phyloP scores from a whole-genome alignment of 1,140 invertebrate species.

The Zaprionus tsacasi region DNA sequence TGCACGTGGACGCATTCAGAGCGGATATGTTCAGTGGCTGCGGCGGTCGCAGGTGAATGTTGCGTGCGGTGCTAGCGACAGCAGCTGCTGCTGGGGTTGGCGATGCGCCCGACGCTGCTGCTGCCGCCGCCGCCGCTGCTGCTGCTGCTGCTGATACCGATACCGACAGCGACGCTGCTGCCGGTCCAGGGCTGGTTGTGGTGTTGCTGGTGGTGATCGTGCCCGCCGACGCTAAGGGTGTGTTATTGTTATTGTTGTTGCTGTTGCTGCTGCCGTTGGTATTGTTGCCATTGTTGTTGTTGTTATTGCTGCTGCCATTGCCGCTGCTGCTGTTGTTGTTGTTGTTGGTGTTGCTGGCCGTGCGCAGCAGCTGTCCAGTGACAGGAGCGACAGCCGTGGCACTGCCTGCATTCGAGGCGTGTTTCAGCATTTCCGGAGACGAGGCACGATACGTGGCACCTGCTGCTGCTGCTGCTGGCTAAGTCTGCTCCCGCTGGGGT shows the following conservation, averaged over 20 bases:
- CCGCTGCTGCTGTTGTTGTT: conserved; percentile 24
- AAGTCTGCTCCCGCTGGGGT: conserved; percentile 20
- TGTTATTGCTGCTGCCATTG: conserved; percentile 28
- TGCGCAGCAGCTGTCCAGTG: conserved; percentile 60
- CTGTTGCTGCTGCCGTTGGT: conserved; percentile 15
- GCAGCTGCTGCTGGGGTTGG: conserved; percentile 67
- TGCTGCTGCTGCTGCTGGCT: conserved; percentile 28
- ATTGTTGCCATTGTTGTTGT: conserved; percentile 22
- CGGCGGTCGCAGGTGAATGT: conserved; percentile 77
- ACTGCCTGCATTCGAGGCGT: conserved; percentile 72
- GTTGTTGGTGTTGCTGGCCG: conserved; percentile 34
- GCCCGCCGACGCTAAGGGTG: conserved; percentile 6
- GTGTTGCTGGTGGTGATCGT: neutral
- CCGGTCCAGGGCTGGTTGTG: conserved; percentile 21
- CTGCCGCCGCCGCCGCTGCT: conserved; percentile 2
- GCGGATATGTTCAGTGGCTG: conserved; percentile 89
- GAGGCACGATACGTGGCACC: conserved; percentile 6
- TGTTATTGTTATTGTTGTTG: conserved; percentile 17
- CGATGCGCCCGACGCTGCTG: conserved; percentile 34
- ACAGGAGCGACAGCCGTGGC: conserved; percentile 45
- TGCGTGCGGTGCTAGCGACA: conserved; percentile 70
- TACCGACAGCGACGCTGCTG: too few species aligned
- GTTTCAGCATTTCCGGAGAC: conserved; percentile 70
- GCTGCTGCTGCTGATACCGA: conserved; percentile 11
- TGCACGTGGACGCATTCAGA: conserved; percentile 82